phyloP scores from a whole-genome alignment of 2,797 vertebrate genomes.

The Macropodus opercularis region DNA sequence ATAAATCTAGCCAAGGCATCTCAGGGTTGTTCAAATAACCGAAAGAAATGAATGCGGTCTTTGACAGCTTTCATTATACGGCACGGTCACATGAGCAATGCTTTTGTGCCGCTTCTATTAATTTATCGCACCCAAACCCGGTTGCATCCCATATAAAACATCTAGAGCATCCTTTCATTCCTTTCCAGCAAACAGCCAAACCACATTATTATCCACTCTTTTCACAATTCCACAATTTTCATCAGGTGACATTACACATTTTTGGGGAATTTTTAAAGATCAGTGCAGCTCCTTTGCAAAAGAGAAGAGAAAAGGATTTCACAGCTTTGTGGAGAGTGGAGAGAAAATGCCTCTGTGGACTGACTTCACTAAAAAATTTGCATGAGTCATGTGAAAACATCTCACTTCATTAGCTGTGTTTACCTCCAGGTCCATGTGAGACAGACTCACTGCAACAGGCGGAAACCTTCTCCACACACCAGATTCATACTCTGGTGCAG shows the following conservation, averaged over 20 bases:
- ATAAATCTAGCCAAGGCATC: constrained; percentile 42
- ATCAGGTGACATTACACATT: constrained; percentile 18
- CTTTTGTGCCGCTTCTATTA: constrained; percentile 19
- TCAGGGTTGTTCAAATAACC: constrained; percentile 46
- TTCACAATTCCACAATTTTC: not conserved
- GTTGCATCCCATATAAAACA: constrained; percentile 17
- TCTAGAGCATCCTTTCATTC: not conserved
- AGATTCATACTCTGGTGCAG: constrained; percentile 44
- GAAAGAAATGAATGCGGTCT: constrained; percentile 42
- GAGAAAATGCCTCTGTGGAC: constrained; percentile 48
- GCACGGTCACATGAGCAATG: constrained; percentile 30
- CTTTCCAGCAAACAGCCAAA: constrained; percentile 22
- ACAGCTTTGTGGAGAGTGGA: constrained; percentile 46
- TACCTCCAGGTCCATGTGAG: constrained; percentile 46
- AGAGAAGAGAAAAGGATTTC: constrained; percentile 42
- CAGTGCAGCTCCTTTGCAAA: constrained; percentile 28
- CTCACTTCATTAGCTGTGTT: constrained; percentile 67
- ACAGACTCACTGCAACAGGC: constrained; percentile 52
- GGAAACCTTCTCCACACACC: constrained; percentile 43
- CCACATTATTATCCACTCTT: constrained; percentile 1
- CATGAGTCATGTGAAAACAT: constrained; percentile 65
- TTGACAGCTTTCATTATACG: constrained; percentile 39
- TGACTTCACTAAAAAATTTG: constrained; percentile 53
- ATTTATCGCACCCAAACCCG: constrained; percentile 20
- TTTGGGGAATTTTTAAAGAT: constrained; percentile 22